Evolutionary conservation across 1,140 invertebrate species (phyloP), one percentile per base, ranked within the genome.

Genomic region (Drosophila pruinosa): DNA sequence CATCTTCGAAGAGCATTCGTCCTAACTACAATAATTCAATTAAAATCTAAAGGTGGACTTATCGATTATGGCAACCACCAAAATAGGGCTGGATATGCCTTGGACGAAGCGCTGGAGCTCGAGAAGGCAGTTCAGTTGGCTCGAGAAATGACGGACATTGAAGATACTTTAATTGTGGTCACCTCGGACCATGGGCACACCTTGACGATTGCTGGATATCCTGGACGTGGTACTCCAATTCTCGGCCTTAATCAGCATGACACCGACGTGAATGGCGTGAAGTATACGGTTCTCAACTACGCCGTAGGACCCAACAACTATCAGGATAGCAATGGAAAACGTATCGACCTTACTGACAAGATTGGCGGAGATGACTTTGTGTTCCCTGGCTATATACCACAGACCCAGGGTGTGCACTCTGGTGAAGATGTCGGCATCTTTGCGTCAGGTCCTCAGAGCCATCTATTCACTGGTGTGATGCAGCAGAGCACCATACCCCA

Each of bases 401-500:
- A 89, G 0, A 89, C 8, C 0, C 38, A 0, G 75, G n/a, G 94
- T 62, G 94, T 94, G 0, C 95, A 95, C 68, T 94, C 94, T 0
- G 95, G 94, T 0, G 95, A 95, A 14, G 95, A 95, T 81, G 95
- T 95, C 0, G 93, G 92, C 0, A 92, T 95, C 3, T 95, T 93
- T 77, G 94, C 94, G 0, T 91, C 71, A 2, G 91, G 92, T 4
- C 96, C 96, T 2, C 94, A 94, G 90, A 92, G 94, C 3, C 95
- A 97, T 81, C 91, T 97, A 7, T 93, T 97, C 52, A 92, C 93
- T 31, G 95, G 95, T 7, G 94, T 95, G 0, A 94, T 96, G 83
- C 95, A 97, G 70, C 96, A 97, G 89, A 94, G 93, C 81, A 94
- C 95, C 76, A 94, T 97, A 21, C 94, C 95, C 21, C 95, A 96